phyloP scores from a whole-genome alignment of 2,113 vertebrate genomes.

The Corvus hawaiiensis region DNA sequence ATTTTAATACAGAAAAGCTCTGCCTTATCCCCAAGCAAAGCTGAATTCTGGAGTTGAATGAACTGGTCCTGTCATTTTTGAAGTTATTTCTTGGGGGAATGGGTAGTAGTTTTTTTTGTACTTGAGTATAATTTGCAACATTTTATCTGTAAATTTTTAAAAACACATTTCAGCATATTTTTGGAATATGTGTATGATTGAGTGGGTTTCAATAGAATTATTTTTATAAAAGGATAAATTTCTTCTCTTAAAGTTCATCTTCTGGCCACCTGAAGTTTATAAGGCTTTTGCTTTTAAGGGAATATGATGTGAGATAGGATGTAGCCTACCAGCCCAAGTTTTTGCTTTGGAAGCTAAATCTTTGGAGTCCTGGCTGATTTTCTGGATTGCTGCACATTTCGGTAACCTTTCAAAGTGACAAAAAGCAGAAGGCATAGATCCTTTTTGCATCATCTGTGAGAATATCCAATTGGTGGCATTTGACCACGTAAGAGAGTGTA shows the following conservation, averaged over 20 bases:
- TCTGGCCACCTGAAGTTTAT: background rate
- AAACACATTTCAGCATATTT: background rate
- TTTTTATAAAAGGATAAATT: background rate
- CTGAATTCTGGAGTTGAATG: background rate
- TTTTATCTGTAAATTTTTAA: background rate
- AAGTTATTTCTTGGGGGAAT: background rate
- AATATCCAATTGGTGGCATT: background rate
- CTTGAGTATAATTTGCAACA: background rate
- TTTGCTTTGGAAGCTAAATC: background rate
- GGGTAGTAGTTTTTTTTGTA: background rate
- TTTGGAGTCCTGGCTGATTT: background rate
- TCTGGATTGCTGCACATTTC: background rate
- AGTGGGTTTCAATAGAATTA: background rate
- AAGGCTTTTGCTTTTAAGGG: background rate
- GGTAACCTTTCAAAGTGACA: background rate
- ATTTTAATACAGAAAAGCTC: background rate
- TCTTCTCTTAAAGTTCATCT: background rate
- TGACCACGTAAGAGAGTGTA: background rate
- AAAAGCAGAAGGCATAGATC: background rate
- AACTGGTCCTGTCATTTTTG: background rate
- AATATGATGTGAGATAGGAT: background rate
- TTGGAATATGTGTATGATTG: rapidly evolving
- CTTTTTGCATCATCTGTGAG: background rate
- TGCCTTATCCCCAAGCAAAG: background rate
- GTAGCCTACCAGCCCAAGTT: background rate